A percentile compares a stretch with the other conserved stretches of the same genome.
Evolutionary conservation across 2,888 invertebrate species (phyloP).

Genomic region (Pristionchus entomophagus): DNA sequence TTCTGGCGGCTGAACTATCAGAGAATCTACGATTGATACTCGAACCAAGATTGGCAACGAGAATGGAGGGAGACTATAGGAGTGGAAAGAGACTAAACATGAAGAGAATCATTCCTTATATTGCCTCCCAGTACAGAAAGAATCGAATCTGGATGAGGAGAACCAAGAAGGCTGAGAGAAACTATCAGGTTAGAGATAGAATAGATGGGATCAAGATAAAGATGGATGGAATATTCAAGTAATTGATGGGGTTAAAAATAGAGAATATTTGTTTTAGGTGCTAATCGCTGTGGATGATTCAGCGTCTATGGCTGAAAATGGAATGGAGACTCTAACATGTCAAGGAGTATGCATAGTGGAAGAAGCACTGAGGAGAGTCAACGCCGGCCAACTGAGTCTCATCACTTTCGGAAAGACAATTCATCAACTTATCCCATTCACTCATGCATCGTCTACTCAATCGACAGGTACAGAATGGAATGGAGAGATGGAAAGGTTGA

Average conservation of each 20-base stretch:
- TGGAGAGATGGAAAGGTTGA: neutral
- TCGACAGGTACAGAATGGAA: neutral
- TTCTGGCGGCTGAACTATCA: constrained; percentile 88
- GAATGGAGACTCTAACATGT: constrained; percentile 86
- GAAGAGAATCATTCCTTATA: constrained; percentile 97
- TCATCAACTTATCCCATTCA: constrained; percentile 89
- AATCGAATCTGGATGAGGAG: constrained; percentile 98
- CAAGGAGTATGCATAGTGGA: constrained; percentile 93
- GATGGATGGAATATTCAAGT: constrained; percentile 93
- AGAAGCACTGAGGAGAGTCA: constrained; percentile 90
- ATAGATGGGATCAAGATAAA: constrained; percentile 79
- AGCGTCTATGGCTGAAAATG: constrained; percentile 81
- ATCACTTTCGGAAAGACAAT: constrained; percentile 90
- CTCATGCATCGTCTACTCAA: constrained; percentile 82
- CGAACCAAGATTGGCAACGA: constrained; percentile 93
- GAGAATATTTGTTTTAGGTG: constrained; percentile 78
- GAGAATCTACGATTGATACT: constrained; percentile 93
- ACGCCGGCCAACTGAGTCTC: constrained; percentile 90
- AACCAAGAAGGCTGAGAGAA: constrained; percentile 93
- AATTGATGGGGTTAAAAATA: no score
- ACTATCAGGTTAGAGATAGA: constrained; percentile 83
- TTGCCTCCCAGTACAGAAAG: constrained; percentile 97
- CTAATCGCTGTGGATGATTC: constrained; percentile 97
- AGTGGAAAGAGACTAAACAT: constrained; percentile 97
- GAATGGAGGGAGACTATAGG: constrained; percentile 93